Base-by-base conservation (phyloP, 1,140 invertebrate species). In the Sycophaga agraensis region DNA sequence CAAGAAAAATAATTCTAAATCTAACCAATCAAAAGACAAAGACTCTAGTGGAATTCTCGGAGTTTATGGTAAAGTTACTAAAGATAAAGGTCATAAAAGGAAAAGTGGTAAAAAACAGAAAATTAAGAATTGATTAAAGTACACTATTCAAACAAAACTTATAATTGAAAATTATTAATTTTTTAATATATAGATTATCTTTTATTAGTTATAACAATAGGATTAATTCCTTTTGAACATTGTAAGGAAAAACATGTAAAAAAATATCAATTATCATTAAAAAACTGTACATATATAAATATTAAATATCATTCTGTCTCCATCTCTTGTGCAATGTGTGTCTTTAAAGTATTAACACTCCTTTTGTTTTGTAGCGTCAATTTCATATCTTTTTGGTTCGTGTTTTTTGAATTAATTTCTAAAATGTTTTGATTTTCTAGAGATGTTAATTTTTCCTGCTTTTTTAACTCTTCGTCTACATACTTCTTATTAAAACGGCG, bases 401-500 rank as follows among this genome's bases (percentile, higher is more conserved):
- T 45, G 1, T 2, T 12, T 1, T 48, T 17, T 28, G 5, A 49
- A 49, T 17, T 19, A 17, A n/a, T n/a, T n/a, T 11, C 26, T 7
- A 21, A 26, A 26, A 17, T 31, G 11, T 6, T 31, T 49, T 17
- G 17, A 31, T 49, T 49, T 21, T 9, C 22, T 24, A 5, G 59
- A 9, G 35, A 37, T 28, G 12, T 45, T 66, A 31, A 40, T 34
- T 49, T 64, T 40, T 56, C 7, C 51, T 57, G 9, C 59, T 68
- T 67, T 43, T 67, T 53, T 40, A 60, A 37, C 45, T 59, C 42
- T 43, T 73, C 69, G n/a, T 70, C 58, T 24, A 86, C 73, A 68
- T 81, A 75, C 57, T 82, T 85, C 67, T 73, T 83, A 49, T 78
- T 77, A 66, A 85, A 85, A 68, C 85, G 81, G 68, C 79, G 84